phyloP scores from a whole-genome alignment of 2,888 invertebrate genomes.

The Mimachlamys varia region DNA sequence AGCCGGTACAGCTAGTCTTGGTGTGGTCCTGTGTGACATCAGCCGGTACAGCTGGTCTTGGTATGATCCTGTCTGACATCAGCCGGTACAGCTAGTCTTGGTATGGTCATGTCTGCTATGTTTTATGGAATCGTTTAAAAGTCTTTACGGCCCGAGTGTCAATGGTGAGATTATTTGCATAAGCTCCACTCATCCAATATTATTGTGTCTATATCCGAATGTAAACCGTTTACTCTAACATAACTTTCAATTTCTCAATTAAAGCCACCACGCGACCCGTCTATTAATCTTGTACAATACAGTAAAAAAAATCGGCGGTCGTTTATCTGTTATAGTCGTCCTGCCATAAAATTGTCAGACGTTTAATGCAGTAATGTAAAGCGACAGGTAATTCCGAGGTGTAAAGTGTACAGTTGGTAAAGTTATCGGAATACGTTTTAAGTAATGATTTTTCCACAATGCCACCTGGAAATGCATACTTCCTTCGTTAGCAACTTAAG shows the following conservation, averaged over 20 bases:
- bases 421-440: not conserved
- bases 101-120: not conserved
- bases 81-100: not conserved
- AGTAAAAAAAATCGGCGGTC: not conserved
- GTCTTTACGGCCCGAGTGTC: not conserved
- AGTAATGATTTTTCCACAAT: not conserved
- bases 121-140: not conserved
- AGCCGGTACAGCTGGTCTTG: too few relatives aligned
- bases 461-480: not conserved
- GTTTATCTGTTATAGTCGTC: not conserved
- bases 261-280: not conserved
- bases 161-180: not conserved
- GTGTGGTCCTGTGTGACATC: too few relatives aligned
- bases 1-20: too few relatives aligned
- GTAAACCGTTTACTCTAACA: constrained; percentile 12
- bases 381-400: not conserved
- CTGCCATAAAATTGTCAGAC: not conserved
- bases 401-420: not conserved
- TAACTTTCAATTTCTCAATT: constrained; percentile 18
- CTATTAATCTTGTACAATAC: not conserved
- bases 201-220: constrained; percentile 7
- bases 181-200: not conserved
- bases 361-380: not conserved
- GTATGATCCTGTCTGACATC: too few relatives aligned
- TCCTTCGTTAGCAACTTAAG: constrained; percentile 24